These are phyloP conservation scores for Galago senegalensis DNA, from an alignment of 2,797 vertebrate species.

Conservation along the genomic window DNA sequence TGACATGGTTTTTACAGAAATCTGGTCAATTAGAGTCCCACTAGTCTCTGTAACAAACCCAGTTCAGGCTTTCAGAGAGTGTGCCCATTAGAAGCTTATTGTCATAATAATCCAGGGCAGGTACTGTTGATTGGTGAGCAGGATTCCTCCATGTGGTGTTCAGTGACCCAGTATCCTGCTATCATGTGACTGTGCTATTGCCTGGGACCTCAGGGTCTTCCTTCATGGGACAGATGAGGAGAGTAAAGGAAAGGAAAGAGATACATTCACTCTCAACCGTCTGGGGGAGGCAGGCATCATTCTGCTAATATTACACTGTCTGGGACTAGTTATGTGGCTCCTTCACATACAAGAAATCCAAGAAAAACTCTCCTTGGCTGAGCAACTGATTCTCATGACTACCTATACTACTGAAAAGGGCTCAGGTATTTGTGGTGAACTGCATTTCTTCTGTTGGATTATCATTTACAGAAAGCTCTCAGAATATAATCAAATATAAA, in stretches of 20 bases:
- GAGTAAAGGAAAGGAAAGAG: background rate
- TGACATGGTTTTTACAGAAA: background rate
- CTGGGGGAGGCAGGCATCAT: background rate
- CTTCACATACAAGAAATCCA: background rate
- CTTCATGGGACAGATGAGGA: background rate
- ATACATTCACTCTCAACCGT: background rate
- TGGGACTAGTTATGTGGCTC: background rate
- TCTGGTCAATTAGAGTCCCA: background rate
- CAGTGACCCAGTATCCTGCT: background rate
- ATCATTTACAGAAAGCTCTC: background rate
- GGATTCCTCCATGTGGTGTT: background rate
- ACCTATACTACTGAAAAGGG: background rate
- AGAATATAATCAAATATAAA: conserved; percentile 19
- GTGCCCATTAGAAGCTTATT: background rate
- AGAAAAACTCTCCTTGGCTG: background rate
- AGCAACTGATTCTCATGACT: background rate
- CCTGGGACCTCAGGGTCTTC: background rate
- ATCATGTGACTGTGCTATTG: background rate
- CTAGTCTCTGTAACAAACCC: background rate
- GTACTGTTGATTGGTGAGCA: background rate
- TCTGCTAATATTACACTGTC: background rate
- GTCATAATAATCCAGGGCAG: background rate
- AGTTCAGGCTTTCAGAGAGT: background rate
- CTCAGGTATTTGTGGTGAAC: background rate
- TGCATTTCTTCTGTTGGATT: background rate